These are phyloP conservation scores for Calliopsis andreniformis DNA, from an alignment of 1,140 invertebrate species.

Conservation along the genomic window DNA sequence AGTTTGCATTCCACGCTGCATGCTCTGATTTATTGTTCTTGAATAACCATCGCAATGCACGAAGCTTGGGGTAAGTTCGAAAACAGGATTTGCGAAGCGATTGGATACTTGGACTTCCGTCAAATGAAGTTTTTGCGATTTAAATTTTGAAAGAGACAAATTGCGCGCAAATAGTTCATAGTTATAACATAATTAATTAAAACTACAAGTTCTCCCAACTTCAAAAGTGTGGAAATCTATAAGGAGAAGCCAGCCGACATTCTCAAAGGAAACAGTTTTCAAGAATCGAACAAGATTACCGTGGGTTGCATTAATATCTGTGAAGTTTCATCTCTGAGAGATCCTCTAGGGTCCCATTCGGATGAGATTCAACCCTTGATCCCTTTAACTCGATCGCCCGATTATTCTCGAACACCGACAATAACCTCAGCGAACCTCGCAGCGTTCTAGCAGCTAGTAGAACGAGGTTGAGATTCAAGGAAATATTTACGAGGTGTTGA, in stretches of 20 bases:
- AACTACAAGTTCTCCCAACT: too few species aligned
- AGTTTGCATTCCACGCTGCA: not conserved
- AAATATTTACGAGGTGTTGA: too few species aligned
- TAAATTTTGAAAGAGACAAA: too few species aligned
- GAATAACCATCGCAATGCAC: too few species aligned
- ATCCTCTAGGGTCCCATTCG: not conserved
- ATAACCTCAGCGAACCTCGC: slow-evolving; percentile 11
- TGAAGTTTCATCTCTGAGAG: slow-evolving; percentile 3
- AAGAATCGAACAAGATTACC: slow-evolving; percentile 40
- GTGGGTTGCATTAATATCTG: slow-evolving; percentile 39
- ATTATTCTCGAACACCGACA: slow-evolving; percentile 28
- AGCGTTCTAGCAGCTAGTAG: not conserved
- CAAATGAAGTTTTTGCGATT: too few species aligned
- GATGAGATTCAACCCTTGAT: slow-evolving; percentile 23
- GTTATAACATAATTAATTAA: too few species aligned
- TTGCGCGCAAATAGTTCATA: too few species aligned
- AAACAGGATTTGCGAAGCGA: too few species aligned
- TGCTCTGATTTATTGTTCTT: not conserved
- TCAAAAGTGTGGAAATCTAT: too few species aligned
- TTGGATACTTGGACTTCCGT: not conserved
- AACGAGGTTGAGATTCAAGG: slow-evolving; percentile 21
- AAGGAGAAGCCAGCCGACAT: too few species aligned
- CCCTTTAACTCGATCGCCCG: slow-evolving; percentile 30
- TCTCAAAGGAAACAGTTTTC: too few species aligned
- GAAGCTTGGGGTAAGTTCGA: too few species aligned